Percentiles rank a stretch among this genome's conserved stretches.
These are phyloP conservation scores for Pseudococcus longispinus DNA, from an alignment of 2,888 invertebrate species.

Conservation along the genomic window DNA sequence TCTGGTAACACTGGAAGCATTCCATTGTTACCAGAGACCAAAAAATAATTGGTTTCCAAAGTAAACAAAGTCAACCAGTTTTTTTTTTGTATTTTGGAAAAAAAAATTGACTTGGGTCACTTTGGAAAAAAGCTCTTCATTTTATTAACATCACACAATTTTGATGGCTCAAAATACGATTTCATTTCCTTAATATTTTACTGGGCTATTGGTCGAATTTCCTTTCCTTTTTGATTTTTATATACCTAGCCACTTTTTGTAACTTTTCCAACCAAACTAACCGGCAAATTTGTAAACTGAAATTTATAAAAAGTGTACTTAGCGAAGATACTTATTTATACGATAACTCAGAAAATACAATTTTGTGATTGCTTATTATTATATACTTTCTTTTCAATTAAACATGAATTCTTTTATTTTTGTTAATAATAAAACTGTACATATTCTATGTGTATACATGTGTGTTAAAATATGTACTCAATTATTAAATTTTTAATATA, in stretches of 20 bases:
- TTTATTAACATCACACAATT: too few relatives aligned
- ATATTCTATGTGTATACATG: constrained; percentile 49
- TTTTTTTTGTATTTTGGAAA: too few relatives aligned
- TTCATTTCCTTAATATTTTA: too few relatives aligned
- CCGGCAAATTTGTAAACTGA: background rate
- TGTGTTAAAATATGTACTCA: constrained; percentile 52
- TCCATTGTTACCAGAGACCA: too few relatives aligned
- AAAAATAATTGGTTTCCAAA: too few relatives aligned
- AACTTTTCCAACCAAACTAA: background rate
- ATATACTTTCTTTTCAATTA: constrained; percentile 32
- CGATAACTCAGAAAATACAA: constrained; percentile 38
- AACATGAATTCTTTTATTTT: constrained; percentile 9
- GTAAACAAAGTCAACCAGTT: too few relatives aligned
- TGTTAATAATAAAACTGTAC: constrained; percentile 26
- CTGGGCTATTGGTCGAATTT: too few relatives aligned
- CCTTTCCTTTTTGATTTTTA: too few relatives aligned
- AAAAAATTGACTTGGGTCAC: too few relatives aligned
- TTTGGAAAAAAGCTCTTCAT: too few relatives aligned
- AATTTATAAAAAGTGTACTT: background rate
- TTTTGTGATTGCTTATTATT: constrained; percentile 46
- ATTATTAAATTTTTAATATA: constrained; percentile 52
- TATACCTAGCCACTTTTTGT: background rate
- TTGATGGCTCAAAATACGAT: too few relatives aligned
- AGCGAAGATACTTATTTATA: constrained; percentile 29
- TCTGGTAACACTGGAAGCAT: too few relatives aligned